Evolutionary conservation across 2,888 invertebrate genomes (phyloP).

Genomic region (Cataglyphis livida): DNA sequence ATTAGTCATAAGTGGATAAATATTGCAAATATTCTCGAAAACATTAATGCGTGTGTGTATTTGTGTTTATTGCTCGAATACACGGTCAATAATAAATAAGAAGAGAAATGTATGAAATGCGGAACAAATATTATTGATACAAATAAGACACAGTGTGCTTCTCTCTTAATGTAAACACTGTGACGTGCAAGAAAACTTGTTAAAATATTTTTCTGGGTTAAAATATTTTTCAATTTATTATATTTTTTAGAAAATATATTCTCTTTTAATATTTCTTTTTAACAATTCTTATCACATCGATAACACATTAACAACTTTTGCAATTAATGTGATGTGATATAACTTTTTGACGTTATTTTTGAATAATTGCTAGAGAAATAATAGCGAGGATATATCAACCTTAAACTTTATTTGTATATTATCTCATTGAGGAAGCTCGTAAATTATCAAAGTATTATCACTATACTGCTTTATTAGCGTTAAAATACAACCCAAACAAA

Average conservation of each 20-base stretch:
- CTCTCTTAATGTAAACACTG: background rate
- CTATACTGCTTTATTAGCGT: slow-evolving; percentile 15
- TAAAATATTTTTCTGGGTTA: background rate
- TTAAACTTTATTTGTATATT: slow-evolving; percentile 18
- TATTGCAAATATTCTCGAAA: background rate
- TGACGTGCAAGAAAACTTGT: background rate
- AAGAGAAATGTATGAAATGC: background rate
- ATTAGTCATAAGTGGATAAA: background rate
- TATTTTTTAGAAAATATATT: background rate
- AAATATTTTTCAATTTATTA: background rate
- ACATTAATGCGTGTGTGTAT: slow-evolving; percentile 7
- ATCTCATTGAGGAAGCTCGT: background rate
- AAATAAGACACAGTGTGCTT: background rate
- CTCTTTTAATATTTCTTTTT: background rate
- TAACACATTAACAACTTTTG: slow-evolving; percentile 5
- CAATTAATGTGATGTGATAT: background rate
- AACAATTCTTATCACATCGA: background rate
- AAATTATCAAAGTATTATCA: slow-evolving; percentile 38
- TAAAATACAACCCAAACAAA: slow-evolving; percentile 3
- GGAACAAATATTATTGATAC: background rate
- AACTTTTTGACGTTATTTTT: background rate
- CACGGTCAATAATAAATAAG: background rate
- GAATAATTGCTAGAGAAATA: slow-evolving; percentile 18
- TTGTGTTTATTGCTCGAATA: background rate
- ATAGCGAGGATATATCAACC: background rate